These are phyloP conservation scores for Nomia melanderi DNA, from an alignment of 1,140 invertebrate species.

Conservation along the genomic window DNA sequence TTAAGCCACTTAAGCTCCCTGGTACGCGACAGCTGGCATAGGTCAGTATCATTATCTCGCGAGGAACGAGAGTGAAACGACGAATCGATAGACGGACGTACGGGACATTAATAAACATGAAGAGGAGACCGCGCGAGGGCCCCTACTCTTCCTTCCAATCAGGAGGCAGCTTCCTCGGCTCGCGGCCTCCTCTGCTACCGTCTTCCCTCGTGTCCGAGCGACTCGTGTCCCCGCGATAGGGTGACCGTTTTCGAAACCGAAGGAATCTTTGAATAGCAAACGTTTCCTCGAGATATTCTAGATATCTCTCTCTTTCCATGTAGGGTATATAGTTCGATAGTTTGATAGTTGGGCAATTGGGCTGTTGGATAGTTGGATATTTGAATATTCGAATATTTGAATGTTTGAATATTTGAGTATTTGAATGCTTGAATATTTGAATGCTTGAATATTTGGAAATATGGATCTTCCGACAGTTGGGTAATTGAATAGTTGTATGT, in stretches of 20 bases:
- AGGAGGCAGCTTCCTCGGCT: not conserved
- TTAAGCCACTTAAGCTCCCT: conserved; percentile 64
- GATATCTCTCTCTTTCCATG: no score
- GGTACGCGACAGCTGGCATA: conserved; percentile 69
- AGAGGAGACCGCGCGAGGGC: conserved; percentile 56
- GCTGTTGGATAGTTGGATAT: no score
- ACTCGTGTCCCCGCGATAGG: not conserved
- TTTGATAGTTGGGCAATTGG: no score
- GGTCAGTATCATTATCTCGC: conserved; percentile 75
- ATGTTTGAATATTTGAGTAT: no score
- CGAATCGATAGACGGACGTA: conserved; percentile 71
- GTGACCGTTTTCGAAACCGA: not conserved
- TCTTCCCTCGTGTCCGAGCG: not conserved
- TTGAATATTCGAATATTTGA: no score
- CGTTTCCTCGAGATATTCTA: no score
- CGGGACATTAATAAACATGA: conserved; percentile 76
- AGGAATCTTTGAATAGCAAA: not conserved
- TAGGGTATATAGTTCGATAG: no score
- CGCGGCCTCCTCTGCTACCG: not conserved
- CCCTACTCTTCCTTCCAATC: conserved; percentile 18
- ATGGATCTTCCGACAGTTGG: no score
- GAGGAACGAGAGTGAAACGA: conserved; percentile 73
- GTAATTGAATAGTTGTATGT: no score
- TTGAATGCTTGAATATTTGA: no score
- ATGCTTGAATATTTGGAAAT: no score